Evolutionary conservation across 2,888 invertebrate species (phyloP), one percentile per base, ranked within the genome.

Genomic region (Pseudococcus viburni): DNA sequence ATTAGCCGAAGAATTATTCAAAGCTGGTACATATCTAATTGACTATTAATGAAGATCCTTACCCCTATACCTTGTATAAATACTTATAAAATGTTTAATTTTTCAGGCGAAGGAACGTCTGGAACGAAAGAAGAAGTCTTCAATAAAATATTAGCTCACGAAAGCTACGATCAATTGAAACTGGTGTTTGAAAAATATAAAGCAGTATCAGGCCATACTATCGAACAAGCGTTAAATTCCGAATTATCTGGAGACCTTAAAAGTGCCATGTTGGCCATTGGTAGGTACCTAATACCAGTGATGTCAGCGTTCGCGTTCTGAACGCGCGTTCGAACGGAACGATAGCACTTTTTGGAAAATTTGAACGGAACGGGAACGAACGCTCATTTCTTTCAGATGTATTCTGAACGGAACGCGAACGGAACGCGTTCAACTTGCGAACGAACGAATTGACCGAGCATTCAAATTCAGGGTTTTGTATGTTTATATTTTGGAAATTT

Each of bases 121-220:
- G 95, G 96, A 51, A 96, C 96, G 0, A 95, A 95, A 89, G 95
- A 95, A 91, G 94, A 94, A 90, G 93, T 94, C 4, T 95, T 96
- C 91, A 95, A 95, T 90, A 93, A 93, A 90, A 94, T 95, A 90
- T 92, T 96, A 91, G 94, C 95, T 0, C 94, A 95, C 91, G 94
- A 95, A 91, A 95, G 95, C 91, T 96, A 94, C 91, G 93, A 93
- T 0, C 96, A 96, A 91, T 92, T 96, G 90, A 93, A 94, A 0
- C 92, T 94, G 88, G 93, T 95, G 85, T 95, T 95, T 91, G 94
- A 95, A 90, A 95, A 94, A 91, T 96, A 96, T 92, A 94, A 95
- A 92, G 93, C 93, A 89, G 91, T 96, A 12, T 93, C 95, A 1
- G 95, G 95, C 0, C 94, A 94, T 91, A 95, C 95, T 89, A 94